Evolutionary conservation across 2,113 vertebrate genomes (phyloP).

Genomic region (Trichomycterus rosablanca): DNA sequence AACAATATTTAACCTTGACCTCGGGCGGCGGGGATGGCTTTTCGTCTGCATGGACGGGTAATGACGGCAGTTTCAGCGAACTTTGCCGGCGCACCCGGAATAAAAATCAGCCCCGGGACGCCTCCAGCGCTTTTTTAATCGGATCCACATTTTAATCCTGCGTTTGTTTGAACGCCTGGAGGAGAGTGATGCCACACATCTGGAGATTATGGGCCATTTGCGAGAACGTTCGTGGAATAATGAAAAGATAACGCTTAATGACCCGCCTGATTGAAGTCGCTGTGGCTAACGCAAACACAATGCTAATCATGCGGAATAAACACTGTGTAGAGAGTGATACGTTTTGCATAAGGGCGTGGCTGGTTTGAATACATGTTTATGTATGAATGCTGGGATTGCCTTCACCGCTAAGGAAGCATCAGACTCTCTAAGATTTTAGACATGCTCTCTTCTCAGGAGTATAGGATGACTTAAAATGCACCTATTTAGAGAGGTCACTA

Average conservation of each 20-base stretch:
- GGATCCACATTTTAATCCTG: constrained; percentile 3
- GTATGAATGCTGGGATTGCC: too few relatives aligned
- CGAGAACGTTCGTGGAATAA: constrained; percentile 47
- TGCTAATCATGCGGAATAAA: constrained; percentile 34
- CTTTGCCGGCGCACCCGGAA: background rate
- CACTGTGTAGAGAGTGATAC: constrained; percentile 8
- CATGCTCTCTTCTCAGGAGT: too few relatives aligned
- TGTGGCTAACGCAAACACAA: constrained; percentile 34
- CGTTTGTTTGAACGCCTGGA: background rate
- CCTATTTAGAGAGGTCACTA: too few relatives aligned
- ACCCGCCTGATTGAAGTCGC: constrained; percentile 15
- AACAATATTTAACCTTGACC: constrained; percentile 46
- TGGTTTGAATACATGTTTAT: background rate
- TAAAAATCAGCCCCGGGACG: constrained; percentile 22
- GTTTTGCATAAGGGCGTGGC: background rate
- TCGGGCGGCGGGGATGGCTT: constrained; percentile 33
- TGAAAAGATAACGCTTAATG: constrained; percentile 32
- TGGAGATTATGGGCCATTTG: constrained; percentile 48
- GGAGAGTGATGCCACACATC: constrained; percentile 38
- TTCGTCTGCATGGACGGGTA: constrained; percentile 11
- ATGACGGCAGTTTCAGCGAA: constrained; percentile 12
- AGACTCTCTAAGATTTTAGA: too few relatives aligned
- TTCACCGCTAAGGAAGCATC: too few relatives aligned
- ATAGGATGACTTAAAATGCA: too few relatives aligned
- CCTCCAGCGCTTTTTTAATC: constrained; percentile 8